A percentile compares a stretch with the other conserved stretches of the same genome.
phyloP scores from a whole-genome alignment of 2,888 invertebrate genomes.

The Mechanitis messenoides region DNA sequence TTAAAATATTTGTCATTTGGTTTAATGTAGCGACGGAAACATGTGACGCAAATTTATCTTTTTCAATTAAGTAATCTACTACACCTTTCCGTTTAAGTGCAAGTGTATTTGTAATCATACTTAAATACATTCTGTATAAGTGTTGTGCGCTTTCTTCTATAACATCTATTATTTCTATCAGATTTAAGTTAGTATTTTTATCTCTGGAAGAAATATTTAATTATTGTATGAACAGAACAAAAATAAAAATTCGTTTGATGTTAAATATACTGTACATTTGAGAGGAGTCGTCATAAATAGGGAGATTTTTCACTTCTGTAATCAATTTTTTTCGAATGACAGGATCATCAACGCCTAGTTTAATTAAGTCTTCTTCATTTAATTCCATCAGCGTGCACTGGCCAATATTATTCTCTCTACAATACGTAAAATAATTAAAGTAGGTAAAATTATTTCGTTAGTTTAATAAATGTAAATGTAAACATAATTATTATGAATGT shows the following conservation, averaged over 20 bases:
- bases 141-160: constrained; percentile 64
- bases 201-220: constrained; percentile 10
- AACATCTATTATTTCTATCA: constrained; percentile 55
- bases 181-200: constrained; percentile 37
- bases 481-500: too few species aligned
- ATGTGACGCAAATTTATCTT: constrained; percentile 66
- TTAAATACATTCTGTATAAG: constrained; percentile 60
- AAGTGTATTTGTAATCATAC: constrained; percentile 57
- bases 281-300: constrained; percentile 51
- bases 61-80: constrained; percentile 53
- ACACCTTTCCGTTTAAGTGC: constrained; percentile 56
- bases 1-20: constrained; percentile 57
- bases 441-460: not conserved
- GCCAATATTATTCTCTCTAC: constrained; percentile 62
- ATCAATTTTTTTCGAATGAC: constrained; percentile 53
- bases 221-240: too few species aligned
- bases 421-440: constrained; percentile 17
- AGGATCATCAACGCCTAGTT: constrained; percentile 58
- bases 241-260: too few species aligned
- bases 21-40: constrained; percentile 54
- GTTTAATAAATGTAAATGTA: too few species aligned
- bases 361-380: constrained; percentile 60
- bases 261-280: constrained; percentile 18
- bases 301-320: constrained; percentile 57
- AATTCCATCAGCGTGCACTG: constrained; percentile 62